phyloP scores from a whole-genome alignment of 2,113 vertebrate species.

The Albula goreensis region DNA sequence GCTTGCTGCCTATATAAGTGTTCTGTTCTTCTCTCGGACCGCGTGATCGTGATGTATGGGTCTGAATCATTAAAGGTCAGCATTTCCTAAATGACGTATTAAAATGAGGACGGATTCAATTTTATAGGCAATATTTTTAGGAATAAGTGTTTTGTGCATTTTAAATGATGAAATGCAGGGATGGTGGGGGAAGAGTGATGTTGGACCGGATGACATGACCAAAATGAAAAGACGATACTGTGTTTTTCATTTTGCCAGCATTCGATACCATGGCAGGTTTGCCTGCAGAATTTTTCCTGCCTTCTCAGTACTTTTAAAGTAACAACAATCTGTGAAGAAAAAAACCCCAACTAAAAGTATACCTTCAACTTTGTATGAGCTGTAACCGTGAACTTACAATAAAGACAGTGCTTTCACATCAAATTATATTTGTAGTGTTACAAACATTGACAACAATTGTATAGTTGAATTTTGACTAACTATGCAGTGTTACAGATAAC shows the following conservation, averaged over 20 bases:
- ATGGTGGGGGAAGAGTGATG: not conserved
- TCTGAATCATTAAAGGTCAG: conserved; percentile 27
- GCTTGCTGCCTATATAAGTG: conserved; percentile 16
- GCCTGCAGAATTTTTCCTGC: not conserved
- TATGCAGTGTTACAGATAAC: too few species aligned
- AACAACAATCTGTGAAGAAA: not conserved
- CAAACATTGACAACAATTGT: not conserved
- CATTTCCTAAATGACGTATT: conserved; percentile 25
- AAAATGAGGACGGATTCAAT: conserved; percentile 32
- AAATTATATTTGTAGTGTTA: not conserved
- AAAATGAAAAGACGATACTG: conserved; percentile 2
- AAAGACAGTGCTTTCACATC: not conserved
- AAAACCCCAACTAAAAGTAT: not conserved
- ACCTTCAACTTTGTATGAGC: not conserved
- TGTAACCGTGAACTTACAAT: not conserved
- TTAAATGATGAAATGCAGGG: conserved; percentile 14
- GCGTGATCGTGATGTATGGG: conserved; percentile 38
- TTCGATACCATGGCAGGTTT: not conserved
- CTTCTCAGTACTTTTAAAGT: not conserved
- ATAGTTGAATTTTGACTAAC: too few species aligned
- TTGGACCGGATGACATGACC: not conserved
- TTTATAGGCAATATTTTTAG: conserved; percentile 23
- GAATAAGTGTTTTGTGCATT: conserved; percentile 7
- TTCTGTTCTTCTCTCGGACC: conserved; percentile 8
- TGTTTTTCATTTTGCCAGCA: conserved; percentile 10